Percentiles rank a stretch among this genome's conserved stretches.
phyloP scores from a whole-genome alignment of 1,140 invertebrate species.

The Pseudoatta argentina region DNA sequence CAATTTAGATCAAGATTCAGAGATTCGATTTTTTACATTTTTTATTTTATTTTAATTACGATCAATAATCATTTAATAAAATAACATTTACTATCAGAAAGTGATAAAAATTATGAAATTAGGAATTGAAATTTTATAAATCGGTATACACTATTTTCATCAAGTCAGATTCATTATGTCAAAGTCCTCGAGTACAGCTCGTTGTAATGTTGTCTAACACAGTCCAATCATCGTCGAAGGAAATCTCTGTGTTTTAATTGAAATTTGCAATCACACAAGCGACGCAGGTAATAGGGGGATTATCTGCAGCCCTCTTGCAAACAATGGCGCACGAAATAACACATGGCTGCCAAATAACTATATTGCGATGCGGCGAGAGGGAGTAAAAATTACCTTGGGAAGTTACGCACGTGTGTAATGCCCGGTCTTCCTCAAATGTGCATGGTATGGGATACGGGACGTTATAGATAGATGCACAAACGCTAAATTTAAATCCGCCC shows the following conservation, averaged over 20 bases:
- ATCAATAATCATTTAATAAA: neutral
- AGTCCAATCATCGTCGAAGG: neutral
- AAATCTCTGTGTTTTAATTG: slow-evolving; percentile 11
- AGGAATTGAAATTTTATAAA: neutral
- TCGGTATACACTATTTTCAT: neutral
- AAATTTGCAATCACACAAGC: slow-evolving; percentile 19
- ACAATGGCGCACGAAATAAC: slow-evolving; percentile 48
- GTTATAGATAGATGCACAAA: slow-evolving; percentile 69
- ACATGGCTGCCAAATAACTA: slow-evolving; percentile 68
- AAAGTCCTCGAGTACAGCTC: neutral
- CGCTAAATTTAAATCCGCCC: slow-evolving; percentile 62
- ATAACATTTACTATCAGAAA: neutral
- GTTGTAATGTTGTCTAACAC: neutral
- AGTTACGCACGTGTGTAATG: slow-evolving; percentile 61
- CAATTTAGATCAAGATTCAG: neutral
- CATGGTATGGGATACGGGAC: slow-evolving; percentile 17
- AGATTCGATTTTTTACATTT: neutral
- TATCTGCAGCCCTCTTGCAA: slow-evolving; percentile 20
- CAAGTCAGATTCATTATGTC: neutral
- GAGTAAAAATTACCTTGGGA: slow-evolving; percentile 67
- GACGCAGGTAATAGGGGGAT: slow-evolving; percentile 19
- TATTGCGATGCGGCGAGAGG: slow-evolving; percentile 13
- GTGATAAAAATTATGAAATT: neutral
- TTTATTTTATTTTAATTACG: neutral
- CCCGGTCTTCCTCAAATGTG: slow-evolving; percentile 38